Evolutionary conservation across 2,113 vertebrate genomes (phyloP), one percentile per base, ranked within the genome.

Genomic region (Etheostoma cragini): DNA sequence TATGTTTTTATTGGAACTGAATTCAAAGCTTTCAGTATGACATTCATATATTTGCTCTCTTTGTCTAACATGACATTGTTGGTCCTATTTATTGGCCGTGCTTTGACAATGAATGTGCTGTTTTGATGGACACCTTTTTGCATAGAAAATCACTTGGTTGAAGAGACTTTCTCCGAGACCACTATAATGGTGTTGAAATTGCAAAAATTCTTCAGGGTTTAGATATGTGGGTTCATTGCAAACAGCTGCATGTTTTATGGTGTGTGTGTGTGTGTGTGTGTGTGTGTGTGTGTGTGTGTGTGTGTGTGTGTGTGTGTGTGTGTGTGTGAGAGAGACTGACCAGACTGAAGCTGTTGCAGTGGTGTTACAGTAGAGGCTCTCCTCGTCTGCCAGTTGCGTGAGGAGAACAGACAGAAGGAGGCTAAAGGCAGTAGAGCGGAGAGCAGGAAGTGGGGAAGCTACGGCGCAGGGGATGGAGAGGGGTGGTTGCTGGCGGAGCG

Each of bases 341-440:
- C 90, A 78, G 70, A 80, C 81, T 54, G 67, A 65, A 67, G 75
- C 78, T 45, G 70, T 56, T 80, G 63, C 72, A 26, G 60, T 65
- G 65, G 54, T 56, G 69, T 91, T 88, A 42, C 38, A 42, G 38
- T 42, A 17, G 54, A 85, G 81, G 76, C 67, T 84, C 47, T 73
- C 21, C 62, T 19, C 49, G 68, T 68, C 77, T 70, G 71, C 76
- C 80, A 69, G 81, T 70, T 71, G 71, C 79, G 42, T 84, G 89
- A 91, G 65, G 81, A 81, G 88, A 93, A 78, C 82, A 88, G 92
- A 91, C 92, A 92, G 89, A 87, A 91, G 81, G 81, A 85, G 84
- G 90, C 87, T 93, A 73, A 87, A 87, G 90, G 92, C 89, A 65
- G 75, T n/a, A 66, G 22, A 74, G 81, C 33, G 62, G 33, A 72